Evolutionary conservation across 2,888 invertebrate genomes (phyloP).

Genomic region (Heliconius sara): DNA sequence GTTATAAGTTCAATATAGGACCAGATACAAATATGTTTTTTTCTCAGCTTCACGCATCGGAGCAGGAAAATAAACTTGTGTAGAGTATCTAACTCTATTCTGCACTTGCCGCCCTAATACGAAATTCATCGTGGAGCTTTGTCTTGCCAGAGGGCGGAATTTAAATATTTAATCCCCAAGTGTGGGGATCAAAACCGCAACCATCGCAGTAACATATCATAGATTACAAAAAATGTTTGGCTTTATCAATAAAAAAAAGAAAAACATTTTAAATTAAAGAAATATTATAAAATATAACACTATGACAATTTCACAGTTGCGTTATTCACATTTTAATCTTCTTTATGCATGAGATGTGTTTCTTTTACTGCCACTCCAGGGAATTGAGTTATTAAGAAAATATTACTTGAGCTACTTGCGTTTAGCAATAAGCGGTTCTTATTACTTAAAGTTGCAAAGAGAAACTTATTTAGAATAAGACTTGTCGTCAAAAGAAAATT

Average conservation of each 20-base stretch:
- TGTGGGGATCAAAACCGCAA: background rate
- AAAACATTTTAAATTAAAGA: background rate
- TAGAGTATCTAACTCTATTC: no score
- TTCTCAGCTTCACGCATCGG: background rate
- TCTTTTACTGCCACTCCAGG: slow-evolving; percentile 25
- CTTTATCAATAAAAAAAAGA: background rate
- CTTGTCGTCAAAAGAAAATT: background rate
- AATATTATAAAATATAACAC: slow-evolving; percentile 15
- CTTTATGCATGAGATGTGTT: slow-evolving; percentile 17
- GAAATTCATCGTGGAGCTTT: no score
- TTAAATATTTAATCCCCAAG: background rate
- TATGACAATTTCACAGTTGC: slow-evolving; percentile 6
- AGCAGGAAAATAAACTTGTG: no score
- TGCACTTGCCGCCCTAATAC: no score
- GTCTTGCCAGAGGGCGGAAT: no score
- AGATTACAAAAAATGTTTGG: background rate
- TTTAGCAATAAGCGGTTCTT: slow-evolving; percentile 11
- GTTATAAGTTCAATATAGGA: background rate
- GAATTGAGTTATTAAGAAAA: slow-evolving; percentile 22
- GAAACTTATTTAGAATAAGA: background rate
- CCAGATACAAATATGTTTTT: background rate
- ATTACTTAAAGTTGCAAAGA: background rate
- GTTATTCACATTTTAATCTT: slow-evolving; percentile 13
- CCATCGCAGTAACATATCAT: background rate
- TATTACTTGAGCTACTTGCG: slow-evolving; percentile 13